Base-by-base conservation (phyloP, 2,113 vertebrate species). In the Dendropsophus ebraccatus region DNA sequence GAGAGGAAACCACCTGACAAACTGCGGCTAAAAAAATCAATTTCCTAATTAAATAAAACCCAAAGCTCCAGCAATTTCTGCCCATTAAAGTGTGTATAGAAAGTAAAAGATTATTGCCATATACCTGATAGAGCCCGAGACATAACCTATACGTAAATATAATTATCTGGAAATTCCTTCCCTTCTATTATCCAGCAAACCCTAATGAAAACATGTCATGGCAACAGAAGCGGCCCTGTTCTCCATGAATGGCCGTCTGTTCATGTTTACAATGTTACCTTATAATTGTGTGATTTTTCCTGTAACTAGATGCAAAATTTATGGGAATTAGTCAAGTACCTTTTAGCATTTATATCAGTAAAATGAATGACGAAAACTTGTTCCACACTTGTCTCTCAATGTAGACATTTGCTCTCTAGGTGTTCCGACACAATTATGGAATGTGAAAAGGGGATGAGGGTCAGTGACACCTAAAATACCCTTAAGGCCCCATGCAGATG, bases 21-120 rank as follows among this genome's bases (percentile, higher is more conserved):
- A 19, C 19, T 11, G 12, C 50, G 21, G 17, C 47, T 56, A 19
- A 50, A 35, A n/a, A 35, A 35, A 56, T 23, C 47, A 28, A 78
- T 78, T 56, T 56, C 23, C 75, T 78, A 78, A 78, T 56, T 52
- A 37, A 78, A 78, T 78, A 56, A 78, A 56, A 7, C 30, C 75
- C 41, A 78, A 78, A 35, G 28, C 75, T 78, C 1, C 19, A 23
- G 28, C 21, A 32, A 56, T 78, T 78, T 35, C 73, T 49, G 47
- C 2, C 8, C 35, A 73, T 73, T 73, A 72, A 37, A 52, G 74
- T 54, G 16, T 77, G 49, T 77, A 77, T 56, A 56, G 32, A 50
- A 56, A 17, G 35, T 30, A 49, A 16, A 28, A 50, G 11, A 75
- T 49, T 28, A 75, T 45, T 37, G 8, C 16, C 17, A 30, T 52